Percentiles rank a stretch among this genome's conserved stretches.
phyloP scores from a whole-genome alignment of 2,113 vertebrate genomes.

The Caracal caracal region DNA sequence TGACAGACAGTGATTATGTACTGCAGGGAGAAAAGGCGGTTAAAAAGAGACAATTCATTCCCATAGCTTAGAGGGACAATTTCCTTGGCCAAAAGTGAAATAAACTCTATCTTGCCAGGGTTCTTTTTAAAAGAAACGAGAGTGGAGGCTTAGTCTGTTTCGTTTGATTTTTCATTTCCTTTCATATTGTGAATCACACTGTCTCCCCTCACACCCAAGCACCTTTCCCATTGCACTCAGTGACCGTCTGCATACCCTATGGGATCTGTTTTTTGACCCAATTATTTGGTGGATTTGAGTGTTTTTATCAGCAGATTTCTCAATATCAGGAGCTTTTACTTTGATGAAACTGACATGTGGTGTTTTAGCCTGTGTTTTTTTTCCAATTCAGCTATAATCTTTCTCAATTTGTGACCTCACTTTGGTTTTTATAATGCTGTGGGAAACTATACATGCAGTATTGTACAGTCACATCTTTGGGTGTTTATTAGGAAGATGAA shows the following conservation, averaged over 20 bases:
- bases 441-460: not conserved
- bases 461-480: not conserved
- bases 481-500: not conserved
- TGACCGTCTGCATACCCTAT: not conserved
- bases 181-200: slow-evolving; percentile 57
- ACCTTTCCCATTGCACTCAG: not conserved
- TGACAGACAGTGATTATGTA: slow-evolving; percentile 88
- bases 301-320: slow-evolving; percentile 45
- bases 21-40: slow-evolving; percentile 78
- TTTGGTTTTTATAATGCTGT: not conserved
- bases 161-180: slow-evolving; percentile 59
- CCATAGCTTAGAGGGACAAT: slow-evolving; percentile 81
- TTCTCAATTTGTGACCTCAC: not conserved
- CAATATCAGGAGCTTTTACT: not conserved
- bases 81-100: slow-evolving; percentile 78
- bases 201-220: not conserved
- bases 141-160: slow-evolving; percentile 67
- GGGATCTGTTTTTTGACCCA: slow-evolving; percentile 26
- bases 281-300: slow-evolving; percentile 43
- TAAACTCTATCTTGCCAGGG: slow-evolving; percentile 54
- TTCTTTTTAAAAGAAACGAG: slow-evolving; percentile 70
- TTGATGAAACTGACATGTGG: slow-evolving; percentile 40
- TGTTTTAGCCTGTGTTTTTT: not conserved
- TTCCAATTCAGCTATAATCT: not conserved
- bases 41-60: slow-evolving; percentile 86